Conservation (phyloP, 2,113 vertebrate genomes). For the Mesitornis unicolor region DNA sequence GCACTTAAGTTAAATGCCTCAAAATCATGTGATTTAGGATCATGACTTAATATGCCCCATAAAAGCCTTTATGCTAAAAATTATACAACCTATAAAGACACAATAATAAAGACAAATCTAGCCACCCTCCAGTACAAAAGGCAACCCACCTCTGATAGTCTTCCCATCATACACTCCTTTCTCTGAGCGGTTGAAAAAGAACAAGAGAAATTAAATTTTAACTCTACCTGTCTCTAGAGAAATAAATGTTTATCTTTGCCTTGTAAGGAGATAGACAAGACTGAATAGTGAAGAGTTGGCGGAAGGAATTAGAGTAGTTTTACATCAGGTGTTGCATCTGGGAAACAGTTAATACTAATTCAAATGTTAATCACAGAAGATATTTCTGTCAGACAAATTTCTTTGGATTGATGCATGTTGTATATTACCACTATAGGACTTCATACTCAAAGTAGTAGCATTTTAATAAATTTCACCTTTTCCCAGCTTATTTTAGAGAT, state of each 20-base stretch:
- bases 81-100: constrained; percentile 13
- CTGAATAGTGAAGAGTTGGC: constrained; percentile 11
- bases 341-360: constrained; percentile 22
- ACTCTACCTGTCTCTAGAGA: constrained; percentile 41
- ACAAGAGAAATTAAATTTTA: constrained; percentile 54
- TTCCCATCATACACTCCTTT: constrained; percentile 57
- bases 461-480: background rate
- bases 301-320: constrained; percentile 5
- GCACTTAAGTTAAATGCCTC: background rate
- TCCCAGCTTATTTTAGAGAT: background rate
- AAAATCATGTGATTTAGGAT: constrained; percentile 6
- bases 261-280: constrained; percentile 31
- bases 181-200: constrained; percentile 50
- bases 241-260: constrained; percentile 33
- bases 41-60: background rate
- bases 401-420: background rate
- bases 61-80: constrained; percentile 43
- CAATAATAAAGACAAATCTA: constrained; percentile 43
- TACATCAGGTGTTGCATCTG: background rate
- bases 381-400: constrained; percentile 15
- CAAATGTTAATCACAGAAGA: background rate
- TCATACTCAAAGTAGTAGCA: background rate
- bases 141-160: constrained; percentile 55
- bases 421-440: constrained; percentile 2
- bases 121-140: constrained; percentile 57